phyloP scores from a whole-genome alignment of 2,888 invertebrate genomes.

The Lypha dubia region DNA sequence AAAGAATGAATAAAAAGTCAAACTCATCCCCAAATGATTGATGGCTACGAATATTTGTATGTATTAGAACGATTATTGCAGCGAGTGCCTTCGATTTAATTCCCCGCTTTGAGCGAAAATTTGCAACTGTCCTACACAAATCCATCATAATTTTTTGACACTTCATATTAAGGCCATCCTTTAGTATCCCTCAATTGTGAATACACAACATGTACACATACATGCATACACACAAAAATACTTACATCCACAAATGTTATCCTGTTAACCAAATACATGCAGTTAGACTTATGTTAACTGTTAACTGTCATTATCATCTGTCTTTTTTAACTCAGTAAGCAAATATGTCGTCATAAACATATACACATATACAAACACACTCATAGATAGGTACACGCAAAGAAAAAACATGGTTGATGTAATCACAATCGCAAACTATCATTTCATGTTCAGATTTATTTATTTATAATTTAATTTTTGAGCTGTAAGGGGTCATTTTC shows the following conservation, averaged over 20 bases:
- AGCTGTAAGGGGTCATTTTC: too few relatives aligned
- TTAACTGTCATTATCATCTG: slow-evolving; percentile 50
- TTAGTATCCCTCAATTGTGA: background rate
- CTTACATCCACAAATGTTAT: background rate
- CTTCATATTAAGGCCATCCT: slow-evolving; percentile 15
- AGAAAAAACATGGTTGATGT: too few relatives aligned
- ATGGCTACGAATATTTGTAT: slow-evolving; percentile 35
- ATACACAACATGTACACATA: too few relatives aligned
- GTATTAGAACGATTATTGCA: slow-evolving; percentile 38
- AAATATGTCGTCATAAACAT: too few relatives aligned
- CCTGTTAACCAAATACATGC: slow-evolving; percentile 13
- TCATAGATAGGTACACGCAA: too few relatives aligned
- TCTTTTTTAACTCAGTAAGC: slow-evolving; percentile 2
- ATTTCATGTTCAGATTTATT: too few relatives aligned
- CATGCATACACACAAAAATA: background rate
- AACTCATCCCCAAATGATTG: slow-evolving; percentile 34
- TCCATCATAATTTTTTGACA: slow-evolving; percentile 68
- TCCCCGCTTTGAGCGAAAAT: background rate
- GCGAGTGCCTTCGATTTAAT: slow-evolving; percentile 13
- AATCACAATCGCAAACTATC: too few relatives aligned
- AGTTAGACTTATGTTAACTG: slow-evolving; percentile 24
- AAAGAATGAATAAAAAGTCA: background rate
- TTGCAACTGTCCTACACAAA: slow-evolving; percentile 45
- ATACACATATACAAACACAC: background rate
- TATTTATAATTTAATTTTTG: too few relatives aligned